These are phyloP conservation scores for Scophthalmus maximus DNA, from an alignment of 2,113 vertebrate species.

Conservation along the genomic window DNA sequence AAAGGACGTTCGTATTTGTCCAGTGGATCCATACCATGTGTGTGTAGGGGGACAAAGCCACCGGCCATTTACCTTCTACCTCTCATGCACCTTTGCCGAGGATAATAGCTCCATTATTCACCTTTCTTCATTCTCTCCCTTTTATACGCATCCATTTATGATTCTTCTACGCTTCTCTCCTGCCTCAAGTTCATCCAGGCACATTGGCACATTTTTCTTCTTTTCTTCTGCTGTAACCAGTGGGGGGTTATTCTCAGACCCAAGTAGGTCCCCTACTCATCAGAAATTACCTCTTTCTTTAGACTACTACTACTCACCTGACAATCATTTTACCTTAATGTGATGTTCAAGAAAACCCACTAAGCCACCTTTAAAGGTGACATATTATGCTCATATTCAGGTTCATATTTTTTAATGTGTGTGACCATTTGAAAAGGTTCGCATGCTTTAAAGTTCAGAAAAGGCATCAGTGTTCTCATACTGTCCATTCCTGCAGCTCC, in stretches of 20 bases:
- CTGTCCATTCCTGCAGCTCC: no score
- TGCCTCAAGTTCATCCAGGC: slow-evolving; percentile 23
- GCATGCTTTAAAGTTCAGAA: no score
- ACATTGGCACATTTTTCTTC: slow-evolving; percentile 40
- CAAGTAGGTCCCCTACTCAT: neutral
- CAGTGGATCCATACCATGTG: slow-evolving; percentile 35
- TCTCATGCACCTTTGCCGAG: slow-evolving; percentile 30
- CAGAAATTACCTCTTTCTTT: slow-evolving; percentile 16
- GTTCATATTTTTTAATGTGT: no score
- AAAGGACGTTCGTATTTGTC: slow-evolving; percentile 34
- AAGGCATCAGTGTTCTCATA: no score
- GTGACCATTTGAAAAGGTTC: no score
- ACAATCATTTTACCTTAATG: slow-evolving; percentile 9
- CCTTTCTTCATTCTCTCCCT: slow-evolving; percentile 50
- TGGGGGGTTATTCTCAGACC: slow-evolving; percentile 28
- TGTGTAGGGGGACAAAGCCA: slow-evolving; percentile 39
- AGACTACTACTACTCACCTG: slow-evolving; percentile 27
- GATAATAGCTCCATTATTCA: slow-evolving; percentile 61
- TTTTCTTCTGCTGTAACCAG: slow-evolving; percentile 45
- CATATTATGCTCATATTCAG: no score
- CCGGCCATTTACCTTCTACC: slow-evolving; percentile 31
- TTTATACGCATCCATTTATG: slow-evolving; percentile 51
- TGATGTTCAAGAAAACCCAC: neutral
- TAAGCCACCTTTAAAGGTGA: slow-evolving; percentile 18
- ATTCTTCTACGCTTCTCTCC: slow-evolving; percentile 18